Conservation (phyloP, 2,888 invertebrate genomes). For the Atrina japonica region DNA sequence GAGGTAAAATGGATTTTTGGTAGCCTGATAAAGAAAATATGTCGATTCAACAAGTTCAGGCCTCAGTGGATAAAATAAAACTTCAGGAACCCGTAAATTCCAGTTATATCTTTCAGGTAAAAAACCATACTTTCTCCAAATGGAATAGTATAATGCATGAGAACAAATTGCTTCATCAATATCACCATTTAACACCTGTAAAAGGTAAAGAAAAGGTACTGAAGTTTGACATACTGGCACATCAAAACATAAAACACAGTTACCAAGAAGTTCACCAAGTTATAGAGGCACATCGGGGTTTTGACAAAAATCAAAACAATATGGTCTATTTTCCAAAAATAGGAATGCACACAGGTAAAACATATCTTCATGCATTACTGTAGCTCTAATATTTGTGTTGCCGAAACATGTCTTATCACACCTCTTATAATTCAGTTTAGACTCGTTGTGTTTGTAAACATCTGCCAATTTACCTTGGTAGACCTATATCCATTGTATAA, state of each 20-base stretch:
- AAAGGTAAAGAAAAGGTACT: neutral
- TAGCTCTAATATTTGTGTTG: no score
- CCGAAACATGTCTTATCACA: no score
- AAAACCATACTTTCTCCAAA: slow-evolving; percentile 84
- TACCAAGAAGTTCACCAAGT: no score
- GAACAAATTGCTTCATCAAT: slow-evolving; percentile 86
- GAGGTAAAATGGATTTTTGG: slow-evolving; percentile 85
- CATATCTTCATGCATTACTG: no score
- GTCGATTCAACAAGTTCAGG: slow-evolving; percentile 86
- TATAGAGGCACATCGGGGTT: no score
- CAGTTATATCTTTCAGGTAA: slow-evolving; percentile 82
- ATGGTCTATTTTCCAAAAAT: no score
- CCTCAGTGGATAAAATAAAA: slow-evolving; percentile 85
- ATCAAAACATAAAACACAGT: neutral
- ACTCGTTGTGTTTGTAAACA: no score
- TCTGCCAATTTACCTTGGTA: no score
- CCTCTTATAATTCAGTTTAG: no score
- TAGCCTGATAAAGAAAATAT: slow-evolving; percentile 85
- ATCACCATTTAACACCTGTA: slow-evolving; percentile 84
- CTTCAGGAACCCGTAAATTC: slow-evolving; percentile 82
- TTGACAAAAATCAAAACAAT: no score
- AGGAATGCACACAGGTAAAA: no score
- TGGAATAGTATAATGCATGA: slow-evolving; percentile 85
- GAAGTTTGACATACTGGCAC: neutral
- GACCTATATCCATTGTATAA: no score